These are phyloP conservation scores for Drosophila putrida DNA, from an alignment of 2,888 invertebrate species.

Conservation along the genomic window DNA sequence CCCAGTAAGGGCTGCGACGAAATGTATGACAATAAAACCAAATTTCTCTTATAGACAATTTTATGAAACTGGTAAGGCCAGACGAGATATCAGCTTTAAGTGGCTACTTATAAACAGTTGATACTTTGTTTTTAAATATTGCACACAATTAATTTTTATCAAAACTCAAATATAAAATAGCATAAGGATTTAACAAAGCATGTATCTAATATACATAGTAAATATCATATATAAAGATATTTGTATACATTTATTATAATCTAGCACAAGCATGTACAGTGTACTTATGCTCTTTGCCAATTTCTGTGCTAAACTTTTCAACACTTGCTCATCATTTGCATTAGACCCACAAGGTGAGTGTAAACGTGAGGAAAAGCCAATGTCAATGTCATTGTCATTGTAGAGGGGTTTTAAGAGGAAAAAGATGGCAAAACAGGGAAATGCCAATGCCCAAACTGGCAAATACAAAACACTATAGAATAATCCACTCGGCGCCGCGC, in stretches of 20 bases:
- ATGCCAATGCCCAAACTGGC: slow-evolving; percentile 39
- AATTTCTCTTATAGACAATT: no score
- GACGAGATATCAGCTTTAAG: no score
- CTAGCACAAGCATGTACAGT: no score
- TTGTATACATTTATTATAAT: background rate
- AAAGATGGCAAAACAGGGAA: slow-evolving; percentile 1
- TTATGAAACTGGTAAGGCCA: no score
- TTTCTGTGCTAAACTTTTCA: background rate
- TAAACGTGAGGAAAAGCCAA: slow-evolving; percentile 26
- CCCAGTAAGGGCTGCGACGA: no score
- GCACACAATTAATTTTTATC: no score
- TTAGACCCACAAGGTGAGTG: slow-evolving; percentile 29
- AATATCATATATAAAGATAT: background rate
- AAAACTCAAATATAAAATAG: no score
- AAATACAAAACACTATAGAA: slow-evolving; percentile 62
- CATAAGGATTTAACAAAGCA: no score
- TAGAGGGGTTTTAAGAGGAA: background rate
- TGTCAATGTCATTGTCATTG: slow-evolving; percentile 52
- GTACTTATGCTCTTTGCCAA: no score
- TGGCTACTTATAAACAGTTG: no score
- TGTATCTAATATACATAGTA: background rate
- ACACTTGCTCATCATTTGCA: slow-evolving; percentile 26
- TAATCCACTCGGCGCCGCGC: slow-evolving; percentile 68
- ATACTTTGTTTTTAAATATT: no score
- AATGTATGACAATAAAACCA: no score